These are phyloP conservation scores for Drosophila kanapiae DNA, from an alignment of 1,140 invertebrate genomes.

Conservation along the genomic window DNA sequence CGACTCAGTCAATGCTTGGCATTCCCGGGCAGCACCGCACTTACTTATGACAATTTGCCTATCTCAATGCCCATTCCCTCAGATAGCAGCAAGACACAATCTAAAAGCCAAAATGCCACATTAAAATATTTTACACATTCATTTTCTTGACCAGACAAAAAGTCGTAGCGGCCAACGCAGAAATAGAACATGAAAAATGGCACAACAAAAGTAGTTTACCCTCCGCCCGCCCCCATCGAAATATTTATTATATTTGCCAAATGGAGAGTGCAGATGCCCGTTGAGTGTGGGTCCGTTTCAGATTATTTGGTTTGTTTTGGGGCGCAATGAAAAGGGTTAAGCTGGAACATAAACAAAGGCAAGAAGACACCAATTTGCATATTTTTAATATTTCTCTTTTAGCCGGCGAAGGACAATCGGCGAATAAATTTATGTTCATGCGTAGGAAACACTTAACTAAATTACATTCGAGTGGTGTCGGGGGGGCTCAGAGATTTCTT, in stretches of 20 bases:
- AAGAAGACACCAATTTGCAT: conserved; percentile 76
- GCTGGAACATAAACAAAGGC: conserved; percentile 62
- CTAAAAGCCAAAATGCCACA: conserved; percentile 55
- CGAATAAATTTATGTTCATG: conserved; percentile 69
- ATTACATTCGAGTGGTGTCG: conserved; percentile 61
- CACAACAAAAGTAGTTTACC: conserved; percentile 4
- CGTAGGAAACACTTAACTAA: conserved; percentile 78
- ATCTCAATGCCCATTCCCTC: conserved; percentile 22
- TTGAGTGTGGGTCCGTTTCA: conserved; percentile 20
- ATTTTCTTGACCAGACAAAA: conserved; percentile 71
- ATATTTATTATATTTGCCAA: conserved; percentile 81
- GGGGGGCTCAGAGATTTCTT: neutral
- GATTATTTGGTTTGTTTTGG: conserved; percentile 46
- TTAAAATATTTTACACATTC: conserved; percentile 79
- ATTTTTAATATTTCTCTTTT: conserved; percentile 78
- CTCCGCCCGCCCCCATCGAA: conserved; percentile 25
- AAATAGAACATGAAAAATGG: conserved; percentile 35
- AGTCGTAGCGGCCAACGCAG: conserved; percentile 57
- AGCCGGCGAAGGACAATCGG: conserved; percentile 38
- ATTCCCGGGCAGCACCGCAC: conserved; percentile 28
- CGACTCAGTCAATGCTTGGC: conserved; percentile 21
- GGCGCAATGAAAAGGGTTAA: conserved; percentile 75
- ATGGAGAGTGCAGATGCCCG: conserved; percentile 60
- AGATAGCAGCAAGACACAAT: conserved; percentile 4
- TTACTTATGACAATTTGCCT: conserved; percentile 50